These are phyloP conservation scores for Eurois occulta DNA, from an alignment of 2,888 invertebrate species.

Conservation along the genomic window DNA sequence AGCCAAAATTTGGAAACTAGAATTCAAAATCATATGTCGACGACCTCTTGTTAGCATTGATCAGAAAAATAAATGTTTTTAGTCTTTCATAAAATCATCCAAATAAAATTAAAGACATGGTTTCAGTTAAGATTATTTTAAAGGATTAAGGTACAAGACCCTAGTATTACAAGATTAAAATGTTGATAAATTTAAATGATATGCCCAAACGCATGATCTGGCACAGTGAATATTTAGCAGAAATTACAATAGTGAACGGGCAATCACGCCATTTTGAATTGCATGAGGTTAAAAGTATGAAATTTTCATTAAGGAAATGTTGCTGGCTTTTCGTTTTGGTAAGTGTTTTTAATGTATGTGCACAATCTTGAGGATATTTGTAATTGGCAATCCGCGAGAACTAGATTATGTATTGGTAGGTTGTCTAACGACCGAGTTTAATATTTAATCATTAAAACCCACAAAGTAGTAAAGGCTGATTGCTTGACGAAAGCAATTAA, in stretches of 20 bases:
- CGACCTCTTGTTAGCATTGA: neutral
- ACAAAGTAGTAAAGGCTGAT: neutral
- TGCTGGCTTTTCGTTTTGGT: slow-evolving; percentile 25
- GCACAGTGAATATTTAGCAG: slow-evolving; percentile 56
- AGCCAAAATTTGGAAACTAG: neutral
- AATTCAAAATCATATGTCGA: neutral
- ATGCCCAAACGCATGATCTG: slow-evolving; percentile 62
- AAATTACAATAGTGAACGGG: slow-evolving; percentile 52
- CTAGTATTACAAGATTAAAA: slow-evolving; percentile 39
- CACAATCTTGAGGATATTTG: slow-evolving; percentile 14
- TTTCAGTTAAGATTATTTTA: neutral
- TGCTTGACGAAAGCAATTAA: neutral
- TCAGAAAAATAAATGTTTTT: neutral
- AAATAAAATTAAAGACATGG: neutral
- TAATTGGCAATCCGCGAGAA: neutral
- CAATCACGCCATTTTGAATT: slow-evolving; percentile 54
- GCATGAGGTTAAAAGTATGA: slow-evolving; percentile 59
- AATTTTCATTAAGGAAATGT: slow-evolving; percentile 52
- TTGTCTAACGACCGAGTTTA: neutral
- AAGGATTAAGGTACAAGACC: slow-evolving; percentile 23
- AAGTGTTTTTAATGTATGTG: slow-evolving; percentile 24
- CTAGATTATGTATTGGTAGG: neutral
- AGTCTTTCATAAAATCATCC: neutral
- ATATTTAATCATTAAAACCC: neutral
- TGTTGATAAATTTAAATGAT: slow-evolving; percentile 64